Evolutionary conservation across 2,888 invertebrate genomes (phyloP).

Genomic region (Eulithis testata): DNA sequence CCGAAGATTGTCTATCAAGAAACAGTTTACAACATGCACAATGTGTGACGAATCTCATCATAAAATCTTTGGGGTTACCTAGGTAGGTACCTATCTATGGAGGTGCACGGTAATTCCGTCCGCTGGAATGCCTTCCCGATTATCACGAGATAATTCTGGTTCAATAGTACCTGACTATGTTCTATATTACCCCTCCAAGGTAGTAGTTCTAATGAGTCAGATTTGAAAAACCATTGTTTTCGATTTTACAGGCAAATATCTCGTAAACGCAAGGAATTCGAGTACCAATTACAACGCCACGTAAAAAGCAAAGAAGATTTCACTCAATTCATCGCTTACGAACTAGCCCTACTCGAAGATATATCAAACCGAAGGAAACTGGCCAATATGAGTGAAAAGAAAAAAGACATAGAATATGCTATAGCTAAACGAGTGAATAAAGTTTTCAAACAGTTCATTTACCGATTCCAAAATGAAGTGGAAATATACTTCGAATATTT

Average conservation of each 20-base stretch:
- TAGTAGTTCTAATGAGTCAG: neutral
- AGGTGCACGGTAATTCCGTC: too few relatives aligned
- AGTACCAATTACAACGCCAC: slow-evolving; percentile 88
- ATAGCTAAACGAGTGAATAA: slow-evolving; percentile 89
- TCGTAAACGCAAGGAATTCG: slow-evolving; percentile 88
- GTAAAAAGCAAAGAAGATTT: slow-evolving; percentile 89
- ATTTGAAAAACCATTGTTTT: neutral
- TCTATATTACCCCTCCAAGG: too few relatives aligned
- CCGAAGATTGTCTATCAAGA: neutral
- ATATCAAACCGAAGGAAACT: slow-evolving; percentile 86
- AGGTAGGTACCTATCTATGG: too few relatives aligned
- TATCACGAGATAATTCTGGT: too few relatives aligned
- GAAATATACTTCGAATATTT: slow-evolving; percentile 91
- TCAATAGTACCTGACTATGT: too few relatives aligned
- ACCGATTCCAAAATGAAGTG: slow-evolving; percentile 88
- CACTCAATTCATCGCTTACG: slow-evolving; percentile 88
- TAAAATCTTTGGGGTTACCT: too few relatives aligned
- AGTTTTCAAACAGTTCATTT: slow-evolving; percentile 89
- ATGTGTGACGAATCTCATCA: too few relatives aligned
- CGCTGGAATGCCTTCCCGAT: too few relatives aligned
- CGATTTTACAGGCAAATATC: slow-evolving; percentile 85
- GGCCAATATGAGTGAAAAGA: slow-evolving; percentile 84
- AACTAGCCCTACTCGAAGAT: slow-evolving; percentile 87
- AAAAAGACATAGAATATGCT: slow-evolving; percentile 87
- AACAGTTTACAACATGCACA: neutral